Evolutionary conservation across 1,140 invertebrate genomes (phyloP), one percentile per base, ranked within the genome.

Genomic region (Sipha flava): DNA sequence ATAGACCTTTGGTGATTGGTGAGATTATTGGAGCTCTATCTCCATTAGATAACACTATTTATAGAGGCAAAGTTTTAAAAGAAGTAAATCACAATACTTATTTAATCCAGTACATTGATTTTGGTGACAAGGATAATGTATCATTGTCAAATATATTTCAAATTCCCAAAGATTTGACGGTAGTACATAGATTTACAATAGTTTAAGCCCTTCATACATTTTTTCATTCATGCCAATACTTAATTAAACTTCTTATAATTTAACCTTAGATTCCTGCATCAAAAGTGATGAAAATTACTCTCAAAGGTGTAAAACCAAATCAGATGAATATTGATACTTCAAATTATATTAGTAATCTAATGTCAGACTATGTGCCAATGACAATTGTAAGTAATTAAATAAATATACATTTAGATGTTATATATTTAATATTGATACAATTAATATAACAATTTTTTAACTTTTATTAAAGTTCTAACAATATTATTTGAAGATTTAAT

Each of bases 101-200:
- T 77, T 77, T 5, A 23, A 57, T 77, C 16, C 72, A 37, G 3
- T 77, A 23, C 18, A 77, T 77, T 77, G 72, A 77, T 57, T 77
- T 54, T 57, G 72, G 72, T 37, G 72, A 77, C 26, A 77, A 37
- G 9, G 72, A 77, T 57, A 57, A 34, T 54, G 72, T 77, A 59
- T 34, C 47, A 10, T 10, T 23, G 7, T 77, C 72, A 26, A 77
- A 57, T 26, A 77, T 77, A 37, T 52, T 43, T 77, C 49, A 77
- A 37, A 54, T 77, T 40, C 72, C 72, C 3, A 23, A 26, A 7
- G 21, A 57, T 49, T 77, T 37, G 23, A 57, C 40, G 72, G 72
- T 77, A 57, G n/a, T 77, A 18, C 43, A 52, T 18, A 57, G 10
- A 40, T 45, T 29, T 23, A 66, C 16, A 4, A n/a, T n/a, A n/a